Conservation (phyloP, 1,140 invertebrate genomes). For the Thaumatotibia leucotreta region DNA sequence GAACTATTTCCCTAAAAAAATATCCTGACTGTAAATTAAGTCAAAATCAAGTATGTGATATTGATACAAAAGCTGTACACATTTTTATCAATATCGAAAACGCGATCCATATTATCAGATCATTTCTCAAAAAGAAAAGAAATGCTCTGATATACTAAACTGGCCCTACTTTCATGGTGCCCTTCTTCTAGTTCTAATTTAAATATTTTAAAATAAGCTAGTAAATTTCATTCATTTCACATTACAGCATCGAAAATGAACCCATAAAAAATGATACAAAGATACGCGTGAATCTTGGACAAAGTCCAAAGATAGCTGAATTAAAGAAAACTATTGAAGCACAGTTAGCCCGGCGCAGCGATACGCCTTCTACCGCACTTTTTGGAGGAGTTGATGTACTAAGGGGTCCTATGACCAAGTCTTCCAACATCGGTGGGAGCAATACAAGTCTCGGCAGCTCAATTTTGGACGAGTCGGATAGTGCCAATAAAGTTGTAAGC, state of each 20-base stretch:
- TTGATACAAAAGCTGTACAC: too few species aligned
- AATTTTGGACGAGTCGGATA: constrained; percentile 65
- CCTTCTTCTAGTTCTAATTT: too few species aligned
- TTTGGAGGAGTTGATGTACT: constrained; percentile 54
- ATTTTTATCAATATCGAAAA: too few species aligned
- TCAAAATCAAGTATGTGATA: too few species aligned
- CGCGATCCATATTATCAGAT: too few species aligned
- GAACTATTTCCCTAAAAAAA: too few species aligned
- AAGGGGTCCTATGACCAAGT: constrained; percentile 32
- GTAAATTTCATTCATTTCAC: too few species aligned
- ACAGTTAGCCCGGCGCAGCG: constrained; percentile 55
- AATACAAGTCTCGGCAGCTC: constrained; percentile 68
- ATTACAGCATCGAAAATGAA: constrained; percentile 58
- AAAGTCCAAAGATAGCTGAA: constrained; percentile 67
- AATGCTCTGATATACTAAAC: too few species aligned
- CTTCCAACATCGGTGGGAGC: constrained; percentile 53
- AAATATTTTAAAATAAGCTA: too few species aligned
- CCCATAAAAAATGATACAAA: constrained; percentile 39
- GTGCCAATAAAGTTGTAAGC: constrained; percentile 27
- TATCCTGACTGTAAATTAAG: too few species aligned
- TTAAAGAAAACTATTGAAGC: constrained; percentile 63
- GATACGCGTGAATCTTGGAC: constrained; percentile 38
- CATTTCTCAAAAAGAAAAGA: too few species aligned
- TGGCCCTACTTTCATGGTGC: too few species aligned
- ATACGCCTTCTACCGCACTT: constrained; percentile 47